A percentile compares a stretch with the other conserved stretches of the same genome.
Evolutionary conservation across 2,797 vertebrate genomes (phyloP).

Genomic region (Erpetoichthys calabaricus): DNA sequence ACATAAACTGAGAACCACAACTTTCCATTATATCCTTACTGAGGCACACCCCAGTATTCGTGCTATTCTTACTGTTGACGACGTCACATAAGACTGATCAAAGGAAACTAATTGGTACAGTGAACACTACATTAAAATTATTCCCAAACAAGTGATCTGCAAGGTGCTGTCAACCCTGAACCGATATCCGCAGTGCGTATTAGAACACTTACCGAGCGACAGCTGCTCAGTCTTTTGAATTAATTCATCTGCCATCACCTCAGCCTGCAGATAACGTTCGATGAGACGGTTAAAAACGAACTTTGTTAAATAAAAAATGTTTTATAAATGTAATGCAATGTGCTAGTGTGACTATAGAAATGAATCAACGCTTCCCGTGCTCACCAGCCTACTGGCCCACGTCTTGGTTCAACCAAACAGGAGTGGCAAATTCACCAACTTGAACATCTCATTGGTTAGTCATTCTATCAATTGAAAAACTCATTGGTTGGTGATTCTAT

Average conservation of each 20-base stretch:
- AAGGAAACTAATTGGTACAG: not conserved
- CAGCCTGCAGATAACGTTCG: not conserved
- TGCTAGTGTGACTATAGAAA: not conserved
- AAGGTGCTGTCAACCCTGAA: slow-evolving; percentile 13
- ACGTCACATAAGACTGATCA: not conserved
- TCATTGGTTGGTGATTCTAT: not conserved
- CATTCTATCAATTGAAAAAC: not conserved
- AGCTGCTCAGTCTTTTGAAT: slow-evolving; percentile 14
- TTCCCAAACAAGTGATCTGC: slow-evolving; percentile 17
- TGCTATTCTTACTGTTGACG: too few species aligned
- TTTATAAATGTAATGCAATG: not conserved
- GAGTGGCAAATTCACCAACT: not conserved
- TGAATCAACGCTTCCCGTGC: not conserved
- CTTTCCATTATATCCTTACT: too few species aligned
- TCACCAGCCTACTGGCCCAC: not conserved
- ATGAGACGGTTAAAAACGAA: not conserved
- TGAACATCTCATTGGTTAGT: slow-evolving; percentile 4
- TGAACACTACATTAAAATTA: not conserved
- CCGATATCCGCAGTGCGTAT: not conserved
- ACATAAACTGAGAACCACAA: too few species aligned
- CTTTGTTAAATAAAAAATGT: not conserved
- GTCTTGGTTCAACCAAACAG: not conserved
- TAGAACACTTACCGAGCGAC: slow-evolving; percentile 20
- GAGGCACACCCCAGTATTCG: too few species aligned
- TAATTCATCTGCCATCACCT: slow-evolving; percentile 17